These are phyloP conservation scores for Alligator mississippiensis DNA, from an alignment of 2,113 vertebrate species.

Conservation along the genomic window DNA sequence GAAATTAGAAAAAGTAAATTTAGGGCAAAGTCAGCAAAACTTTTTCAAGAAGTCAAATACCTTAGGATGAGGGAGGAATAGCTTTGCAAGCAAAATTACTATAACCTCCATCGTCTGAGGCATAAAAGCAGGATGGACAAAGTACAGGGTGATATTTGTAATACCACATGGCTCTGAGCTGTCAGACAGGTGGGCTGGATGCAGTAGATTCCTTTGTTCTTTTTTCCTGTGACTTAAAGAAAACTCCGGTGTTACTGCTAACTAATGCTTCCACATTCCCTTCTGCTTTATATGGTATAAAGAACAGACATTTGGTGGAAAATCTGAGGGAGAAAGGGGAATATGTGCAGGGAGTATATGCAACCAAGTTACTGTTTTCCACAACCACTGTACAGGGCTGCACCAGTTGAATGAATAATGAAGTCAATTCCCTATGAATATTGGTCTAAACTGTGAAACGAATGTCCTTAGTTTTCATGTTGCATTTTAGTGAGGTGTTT, in stretches of 20 bases:
- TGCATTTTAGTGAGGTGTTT: not conserved
- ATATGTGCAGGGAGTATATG: not conserved
- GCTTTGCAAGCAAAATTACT: not conserved
- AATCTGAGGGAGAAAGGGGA: not conserved
- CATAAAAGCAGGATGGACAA: not conserved
- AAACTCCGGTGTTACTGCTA: not conserved
- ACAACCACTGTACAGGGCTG: not conserved
- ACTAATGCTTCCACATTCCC: not conserved
- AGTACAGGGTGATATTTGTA: not conserved
- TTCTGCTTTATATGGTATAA: not conserved
- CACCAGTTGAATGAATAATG: not conserved
- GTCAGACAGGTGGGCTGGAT: not conserved
- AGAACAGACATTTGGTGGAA: not conserved
- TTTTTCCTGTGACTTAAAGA: not conserved
- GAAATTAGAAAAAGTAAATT: too few relatives aligned
- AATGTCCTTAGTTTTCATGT: not conserved
- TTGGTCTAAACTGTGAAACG: not conserved
- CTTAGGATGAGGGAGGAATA: not conserved
- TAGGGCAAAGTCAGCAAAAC: not conserved
- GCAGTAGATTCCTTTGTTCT: not conserved
- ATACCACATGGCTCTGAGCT: not conserved
- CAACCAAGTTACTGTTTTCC: not conserved
- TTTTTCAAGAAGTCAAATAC: not conserved
- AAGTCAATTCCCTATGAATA: not conserved
- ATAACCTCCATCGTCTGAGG: not conserved